Percentiles rank a stretch among this genome's conserved stretches.
Conservation (phyloP, 2,888 invertebrate species). For the Trissolcus brochymenae region DNA sequence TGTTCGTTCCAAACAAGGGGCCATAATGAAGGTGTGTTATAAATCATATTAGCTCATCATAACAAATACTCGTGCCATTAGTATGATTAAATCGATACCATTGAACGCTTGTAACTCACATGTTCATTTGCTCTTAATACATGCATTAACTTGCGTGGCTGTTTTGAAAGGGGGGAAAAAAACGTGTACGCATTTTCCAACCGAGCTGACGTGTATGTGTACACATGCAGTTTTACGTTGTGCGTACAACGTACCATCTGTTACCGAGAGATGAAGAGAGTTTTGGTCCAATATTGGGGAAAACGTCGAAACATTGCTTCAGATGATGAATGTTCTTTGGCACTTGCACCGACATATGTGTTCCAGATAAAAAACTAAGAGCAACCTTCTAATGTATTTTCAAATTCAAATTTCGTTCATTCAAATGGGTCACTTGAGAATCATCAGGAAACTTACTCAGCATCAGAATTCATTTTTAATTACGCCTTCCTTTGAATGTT, state of each 20-base stretch:
- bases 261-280: slow-evolving; percentile 35
- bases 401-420: too few relatives aligned
- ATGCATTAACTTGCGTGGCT: slow-evolving; percentile 42
- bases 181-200: slow-evolving; percentile 48
- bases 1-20: slow-evolving; percentile 58
- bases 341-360: slow-evolving; percentile 24
- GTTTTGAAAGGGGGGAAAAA: slow-evolving; percentile 21
- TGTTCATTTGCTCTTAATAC: slow-evolving; percentile 55
- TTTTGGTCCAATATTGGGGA: slow-evolving; percentile 58
- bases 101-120: slow-evolving; percentile 41
- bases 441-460: too few relatives aligned
- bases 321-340: slow-evolving; percentile 6
- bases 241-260: slow-evolving; percentile 62
- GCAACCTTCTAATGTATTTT: background rate
- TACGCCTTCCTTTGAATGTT: background rate
- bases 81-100: slow-evolving; percentile 66
- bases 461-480: background rate
- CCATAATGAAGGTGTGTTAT: slow-evolving; percentile 67
- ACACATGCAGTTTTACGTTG: slow-evolving; percentile 27
- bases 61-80: slow-evolving; percentile 64
- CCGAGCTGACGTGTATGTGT: slow-evolving; percentile 62
- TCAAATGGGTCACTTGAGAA: too few relatives aligned
- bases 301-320: slow-evolving; percentile 24
- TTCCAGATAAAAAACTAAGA: slow-evolving; percentile 21
- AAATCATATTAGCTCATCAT: slow-evolving; percentile 69